Evolutionary conservation across 2,113 vertebrate genomes (phyloP).

Genomic region (Nestor notabilis): DNA sequence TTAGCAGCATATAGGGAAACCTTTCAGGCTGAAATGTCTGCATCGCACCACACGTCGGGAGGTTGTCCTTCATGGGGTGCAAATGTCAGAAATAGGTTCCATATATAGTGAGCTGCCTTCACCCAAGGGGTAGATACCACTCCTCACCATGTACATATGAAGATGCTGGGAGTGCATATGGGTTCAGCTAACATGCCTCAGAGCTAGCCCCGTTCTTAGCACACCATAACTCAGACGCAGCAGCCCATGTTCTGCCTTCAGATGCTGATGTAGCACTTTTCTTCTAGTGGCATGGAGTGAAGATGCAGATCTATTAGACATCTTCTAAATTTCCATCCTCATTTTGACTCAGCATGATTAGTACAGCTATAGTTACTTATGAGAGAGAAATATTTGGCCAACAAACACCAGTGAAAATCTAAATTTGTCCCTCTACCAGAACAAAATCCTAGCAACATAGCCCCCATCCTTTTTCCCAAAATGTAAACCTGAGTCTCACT

Average conservation of each 20-base stretch:
- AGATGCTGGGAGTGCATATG: fast-evolving
- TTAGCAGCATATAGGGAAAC: background rate
- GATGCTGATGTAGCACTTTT: background rate
- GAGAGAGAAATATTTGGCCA: background rate
- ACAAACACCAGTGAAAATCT: background rate
- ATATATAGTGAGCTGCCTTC: background rate
- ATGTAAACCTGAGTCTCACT: background rate
- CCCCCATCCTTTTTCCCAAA: background rate
- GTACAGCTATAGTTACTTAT: background rate
- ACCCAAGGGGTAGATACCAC: background rate
- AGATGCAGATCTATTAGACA: background rate
- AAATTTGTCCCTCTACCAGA: background rate
- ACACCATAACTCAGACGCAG: background rate
- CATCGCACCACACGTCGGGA: fast-evolving
- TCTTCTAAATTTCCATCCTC: background rate
- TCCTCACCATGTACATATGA: fast-evolving
- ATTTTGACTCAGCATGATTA: background rate
- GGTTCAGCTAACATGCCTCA: background rate
- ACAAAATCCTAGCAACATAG: background rate
- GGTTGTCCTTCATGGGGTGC: background rate
- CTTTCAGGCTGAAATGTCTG: background rate
- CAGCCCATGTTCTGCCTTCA: background rate
- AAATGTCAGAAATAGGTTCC: background rate
- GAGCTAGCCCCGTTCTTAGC: background rate
- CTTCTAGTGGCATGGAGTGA: background rate